A percentile compares a stretch with the other conserved stretches of the same genome.
Conservation (phyloP, 2,888 invertebrate genomes). For the Cinara cedri region DNA sequence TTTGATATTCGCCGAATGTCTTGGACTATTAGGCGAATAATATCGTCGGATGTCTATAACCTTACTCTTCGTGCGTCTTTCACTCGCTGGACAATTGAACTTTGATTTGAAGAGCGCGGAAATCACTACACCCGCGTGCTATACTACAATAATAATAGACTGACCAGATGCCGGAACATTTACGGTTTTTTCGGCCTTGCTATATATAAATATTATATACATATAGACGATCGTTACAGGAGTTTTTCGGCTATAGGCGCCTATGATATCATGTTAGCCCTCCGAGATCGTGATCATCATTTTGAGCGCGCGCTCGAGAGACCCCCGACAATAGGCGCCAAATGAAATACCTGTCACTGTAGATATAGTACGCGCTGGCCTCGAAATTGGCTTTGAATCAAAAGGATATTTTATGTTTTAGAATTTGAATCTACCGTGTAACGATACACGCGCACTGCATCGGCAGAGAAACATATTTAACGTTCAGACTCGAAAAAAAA, state of each 20-base stretch:
- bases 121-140: background rate
- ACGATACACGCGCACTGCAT: background rate
- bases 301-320: conserved; percentile 21
- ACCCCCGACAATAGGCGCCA: conserved; percentile 25
- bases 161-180: conserved; percentile 30
- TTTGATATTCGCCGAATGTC: conserved; percentile 6
- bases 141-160: conserved; percentile 14
- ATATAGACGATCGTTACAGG: background rate
- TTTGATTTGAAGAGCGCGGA: conserved; percentile 29
- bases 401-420: background rate
- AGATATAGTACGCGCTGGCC: conserved; percentile 4
- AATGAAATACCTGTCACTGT: background rate
- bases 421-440: background rate
- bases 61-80: conserved; percentile 23
- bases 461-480: background rate
- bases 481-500: background rate
- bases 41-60: conserved; percentile 2
- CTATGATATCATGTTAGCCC: conserved; percentile 19
- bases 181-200: conserved; percentile 39
- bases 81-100: conserved; percentile 25
- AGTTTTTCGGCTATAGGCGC: background rate
- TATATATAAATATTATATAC: too few species aligned
- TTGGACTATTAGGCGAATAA: background rate
- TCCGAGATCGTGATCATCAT: conserved; percentile 35
- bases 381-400: conserved; percentile 21